Conservation (phyloP, 2,797 vertebrate species). For the Acrossocheilus wenchowensis region DNA sequence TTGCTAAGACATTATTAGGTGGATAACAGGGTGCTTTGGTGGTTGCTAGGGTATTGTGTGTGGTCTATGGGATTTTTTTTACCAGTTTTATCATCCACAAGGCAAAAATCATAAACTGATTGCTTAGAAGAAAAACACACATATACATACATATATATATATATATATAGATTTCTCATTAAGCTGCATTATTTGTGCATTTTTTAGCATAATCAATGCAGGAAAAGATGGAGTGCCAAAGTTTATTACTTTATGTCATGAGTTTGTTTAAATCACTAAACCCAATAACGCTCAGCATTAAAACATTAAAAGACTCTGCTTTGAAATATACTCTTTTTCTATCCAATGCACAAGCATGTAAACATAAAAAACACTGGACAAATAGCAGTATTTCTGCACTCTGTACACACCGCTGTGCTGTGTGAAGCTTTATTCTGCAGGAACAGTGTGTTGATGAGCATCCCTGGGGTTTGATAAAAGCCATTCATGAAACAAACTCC, state of each 20-base stretch:
- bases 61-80: background rate
- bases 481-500: conserved; percentile 12
- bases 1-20: background rate
- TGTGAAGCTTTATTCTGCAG: background rate
- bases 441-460: conserved; percentile 20
- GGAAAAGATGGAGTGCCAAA: background rate
- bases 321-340: background rate
- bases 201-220: background rate
- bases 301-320: background rate
- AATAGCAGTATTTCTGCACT: background rate
- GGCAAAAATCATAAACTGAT: background rate
- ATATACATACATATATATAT: no score
- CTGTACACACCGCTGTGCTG: background rate
- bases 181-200: background rate
- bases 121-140: background rate
- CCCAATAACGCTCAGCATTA: background rate
- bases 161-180: background rate
- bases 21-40: background rate
- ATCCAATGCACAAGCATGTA: background rate
- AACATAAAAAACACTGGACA: background rate
- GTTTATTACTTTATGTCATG: background rate
- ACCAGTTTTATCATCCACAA: background rate
- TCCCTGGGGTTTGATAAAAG: conserved; percentile 30
- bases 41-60: background rate
- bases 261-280: background rate